Evolutionary conservation across 2,888 invertebrate genomes (phyloP).

Genomic region (Callyntrura sp.): DNA sequence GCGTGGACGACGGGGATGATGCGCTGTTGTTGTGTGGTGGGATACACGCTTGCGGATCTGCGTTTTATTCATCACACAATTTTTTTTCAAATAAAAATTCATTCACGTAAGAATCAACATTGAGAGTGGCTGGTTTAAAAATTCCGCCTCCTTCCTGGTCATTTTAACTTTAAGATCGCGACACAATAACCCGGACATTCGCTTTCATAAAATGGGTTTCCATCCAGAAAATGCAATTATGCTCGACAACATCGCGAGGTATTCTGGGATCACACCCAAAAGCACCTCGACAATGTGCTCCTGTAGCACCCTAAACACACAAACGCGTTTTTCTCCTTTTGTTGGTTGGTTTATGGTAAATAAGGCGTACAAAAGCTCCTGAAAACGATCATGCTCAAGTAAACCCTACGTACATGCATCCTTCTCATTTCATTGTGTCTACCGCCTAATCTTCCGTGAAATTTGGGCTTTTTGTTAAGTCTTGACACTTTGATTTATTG

Average conservation of each 20-base stretch:
- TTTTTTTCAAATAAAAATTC: not conserved
- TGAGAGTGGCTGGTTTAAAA: not conserved
- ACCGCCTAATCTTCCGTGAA: slow-evolving; percentile 76
- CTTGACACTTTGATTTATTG: slow-evolving; percentile 78
- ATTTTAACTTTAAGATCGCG: slow-evolving; percentile 40
- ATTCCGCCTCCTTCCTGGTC: slow-evolving; percentile 67
- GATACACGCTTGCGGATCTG: not conserved
- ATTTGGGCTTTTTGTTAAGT: slow-evolving; percentile 73
- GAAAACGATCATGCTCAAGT: not conserved
- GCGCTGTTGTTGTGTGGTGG: not conserved
- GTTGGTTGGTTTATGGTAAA: slow-evolving; percentile 36
- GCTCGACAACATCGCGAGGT: not conserved
- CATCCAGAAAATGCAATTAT: slow-evolving; percentile 19
- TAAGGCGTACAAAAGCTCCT: not conserved
- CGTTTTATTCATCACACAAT: not conserved
- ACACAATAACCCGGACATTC: slow-evolving; percentile 44
- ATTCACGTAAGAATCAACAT: not conserved
- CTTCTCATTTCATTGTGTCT: not conserved
- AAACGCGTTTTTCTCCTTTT: slow-evolving; percentile 1
- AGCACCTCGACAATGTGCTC: not conserved
- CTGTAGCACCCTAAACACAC: slow-evolving; percentile 52
- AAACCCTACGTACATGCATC: slow-evolving; percentile 8
- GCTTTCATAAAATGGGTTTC: not conserved
- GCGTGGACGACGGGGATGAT: slow-evolving; percentile 59
- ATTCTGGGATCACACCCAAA: slow-evolving; percentile 26